phyloP scores from a whole-genome alignment of 1,140 invertebrate species.

The Drosophila bifasciata region DNA sequence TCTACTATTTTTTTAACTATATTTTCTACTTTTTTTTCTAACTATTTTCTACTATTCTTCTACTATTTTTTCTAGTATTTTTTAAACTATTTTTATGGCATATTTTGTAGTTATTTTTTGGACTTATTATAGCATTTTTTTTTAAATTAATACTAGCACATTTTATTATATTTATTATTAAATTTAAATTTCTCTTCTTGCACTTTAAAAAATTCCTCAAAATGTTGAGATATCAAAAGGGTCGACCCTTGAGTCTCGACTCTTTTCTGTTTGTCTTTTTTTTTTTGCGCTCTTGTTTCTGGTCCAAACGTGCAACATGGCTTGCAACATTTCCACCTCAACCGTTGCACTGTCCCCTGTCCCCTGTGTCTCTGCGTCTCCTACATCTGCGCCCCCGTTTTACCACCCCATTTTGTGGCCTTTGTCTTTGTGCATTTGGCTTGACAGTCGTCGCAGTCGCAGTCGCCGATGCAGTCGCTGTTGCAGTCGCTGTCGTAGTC shows the following conservation, averaged over 20 bases:
- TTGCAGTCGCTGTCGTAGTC: constrained; percentile 24
- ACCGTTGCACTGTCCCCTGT: constrained; percentile 4
- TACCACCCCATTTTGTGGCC: constrained; percentile 38
- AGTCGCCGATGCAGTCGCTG: constrained; percentile 45
- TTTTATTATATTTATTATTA: no score
- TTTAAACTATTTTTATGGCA: no score
- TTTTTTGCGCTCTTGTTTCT: not conserved
- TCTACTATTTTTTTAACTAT: no score
- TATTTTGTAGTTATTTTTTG: no score
- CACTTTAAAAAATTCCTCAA: not conserved
- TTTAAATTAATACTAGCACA: no score
- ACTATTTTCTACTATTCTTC: no score
- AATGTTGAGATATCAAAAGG: constrained; percentile 7
- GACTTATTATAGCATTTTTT: no score
- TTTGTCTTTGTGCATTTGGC: constrained; percentile 73
- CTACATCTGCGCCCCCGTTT: constrained; percentile 1
- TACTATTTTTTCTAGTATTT: no score
- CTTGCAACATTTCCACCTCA: constrained; percentile 51
- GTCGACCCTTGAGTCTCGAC: constrained; percentile 12
- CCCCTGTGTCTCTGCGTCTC: not conserved
- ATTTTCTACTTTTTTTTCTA: no score
- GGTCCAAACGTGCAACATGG: constrained; percentile 38
- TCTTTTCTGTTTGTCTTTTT: not conserved
- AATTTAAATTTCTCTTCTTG: no score
- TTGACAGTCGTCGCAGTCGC: constrained; percentile 68